Evolutionary conservation across 2,888 invertebrate species (phyloP).

Genomic region (Agriopis leucophaearia): DNA sequence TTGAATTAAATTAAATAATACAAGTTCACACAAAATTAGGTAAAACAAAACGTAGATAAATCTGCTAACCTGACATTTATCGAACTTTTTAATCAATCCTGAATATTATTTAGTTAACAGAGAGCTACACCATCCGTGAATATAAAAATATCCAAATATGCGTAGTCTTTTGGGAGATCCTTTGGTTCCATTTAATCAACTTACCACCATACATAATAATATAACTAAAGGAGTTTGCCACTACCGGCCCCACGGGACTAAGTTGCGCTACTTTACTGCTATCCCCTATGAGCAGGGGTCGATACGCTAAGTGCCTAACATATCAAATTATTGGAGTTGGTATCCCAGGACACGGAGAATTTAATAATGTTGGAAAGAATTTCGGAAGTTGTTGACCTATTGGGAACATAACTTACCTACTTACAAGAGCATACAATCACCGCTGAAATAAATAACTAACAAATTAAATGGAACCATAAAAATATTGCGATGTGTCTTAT

Average conservation of each 20-base stretch:
- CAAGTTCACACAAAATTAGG: too few species aligned
- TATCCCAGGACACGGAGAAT: neutral
- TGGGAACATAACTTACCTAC: too few species aligned
- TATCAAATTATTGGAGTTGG: conserved; percentile 16
- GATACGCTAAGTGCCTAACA: conserved; percentile 21
- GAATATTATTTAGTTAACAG: too few species aligned
- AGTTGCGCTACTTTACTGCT: conserved; percentile 12
- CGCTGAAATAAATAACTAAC: too few species aligned
- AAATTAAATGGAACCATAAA: too few species aligned
- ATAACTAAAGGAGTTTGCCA: conserved; percentile 12
- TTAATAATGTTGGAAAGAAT: conserved; percentile 14
- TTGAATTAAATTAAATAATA: too few species aligned
- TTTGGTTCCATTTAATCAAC: conserved; percentile 9
- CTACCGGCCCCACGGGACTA: conserved; percentile 1
- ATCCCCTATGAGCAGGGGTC: neutral
- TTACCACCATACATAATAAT: conserved; percentile 5
- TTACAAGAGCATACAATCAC: too few species aligned
- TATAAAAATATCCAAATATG: neutral
- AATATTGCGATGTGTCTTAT: too few species aligned
- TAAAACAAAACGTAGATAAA: too few species aligned
- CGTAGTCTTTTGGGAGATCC: neutral
- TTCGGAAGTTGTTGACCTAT: conserved; percentile 1
- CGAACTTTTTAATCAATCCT: too few species aligned
- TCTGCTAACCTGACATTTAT: too few species aligned
- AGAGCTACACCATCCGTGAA: too few species aligned